These are phyloP conservation scores for Drosophila peninsularis DNA, from an alignment of 2,888 invertebrate species.

Conservation along the genomic window DNA sequence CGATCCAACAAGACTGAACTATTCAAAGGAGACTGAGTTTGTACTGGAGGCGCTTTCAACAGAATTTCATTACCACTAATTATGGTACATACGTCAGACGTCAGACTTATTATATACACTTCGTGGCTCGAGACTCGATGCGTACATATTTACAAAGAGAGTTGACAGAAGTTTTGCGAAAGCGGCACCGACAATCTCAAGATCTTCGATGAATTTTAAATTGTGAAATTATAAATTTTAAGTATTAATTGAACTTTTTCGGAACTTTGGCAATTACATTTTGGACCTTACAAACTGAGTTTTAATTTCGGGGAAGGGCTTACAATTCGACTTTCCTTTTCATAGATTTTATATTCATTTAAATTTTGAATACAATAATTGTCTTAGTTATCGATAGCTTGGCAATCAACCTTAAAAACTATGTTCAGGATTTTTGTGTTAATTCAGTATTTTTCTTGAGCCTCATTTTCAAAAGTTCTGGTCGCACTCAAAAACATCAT, in stretches of 20 bases:
- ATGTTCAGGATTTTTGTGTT: background rate
- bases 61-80: background rate
- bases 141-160: background rate
- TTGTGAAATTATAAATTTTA: conserved; percentile 15
- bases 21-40: conserved; percentile 1
- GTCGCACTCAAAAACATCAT: background rate
- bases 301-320: background rate
- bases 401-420: background rate
- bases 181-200: background rate
- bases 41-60: background rate
- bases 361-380: background rate
- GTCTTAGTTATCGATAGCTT: background rate
- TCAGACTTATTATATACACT: background rate
- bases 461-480: background rate
- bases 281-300: background rate
- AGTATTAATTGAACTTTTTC: background rate
- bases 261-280: conserved; percentile 15
- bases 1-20: conserved; percentile 17
- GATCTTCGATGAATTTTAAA: conserved; percentile 10
- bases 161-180: background rate
- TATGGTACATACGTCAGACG: background rate
- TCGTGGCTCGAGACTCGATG: background rate
- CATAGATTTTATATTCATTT: background rate
- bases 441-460: background rate
- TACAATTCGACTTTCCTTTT: background rate